Conservation (phyloP, 1,140 invertebrate genomes). For the Bemisia tabaci region DNA sequence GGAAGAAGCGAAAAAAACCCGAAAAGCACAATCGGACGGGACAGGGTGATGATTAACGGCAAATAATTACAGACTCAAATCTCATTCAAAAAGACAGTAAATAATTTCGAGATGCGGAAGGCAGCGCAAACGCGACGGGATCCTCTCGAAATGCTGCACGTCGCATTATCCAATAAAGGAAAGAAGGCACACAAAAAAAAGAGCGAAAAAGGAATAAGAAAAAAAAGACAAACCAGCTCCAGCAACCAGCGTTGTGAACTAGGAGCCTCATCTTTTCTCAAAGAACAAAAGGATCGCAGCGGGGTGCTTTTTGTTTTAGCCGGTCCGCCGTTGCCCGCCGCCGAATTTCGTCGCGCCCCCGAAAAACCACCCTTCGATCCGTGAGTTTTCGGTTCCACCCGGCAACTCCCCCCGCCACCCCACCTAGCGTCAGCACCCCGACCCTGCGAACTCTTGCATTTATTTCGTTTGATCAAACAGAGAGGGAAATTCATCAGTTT, state of each 20-base stretch:
- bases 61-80: neutral
- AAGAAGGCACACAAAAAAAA: neutral
- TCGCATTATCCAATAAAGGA: neutral
- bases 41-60: neutral
- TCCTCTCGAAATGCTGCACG: neutral
- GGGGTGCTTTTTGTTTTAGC: neutral
- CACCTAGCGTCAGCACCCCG: no score
- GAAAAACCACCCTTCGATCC: no score
- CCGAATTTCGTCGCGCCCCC: no score
- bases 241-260: neutral
- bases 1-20: no score
- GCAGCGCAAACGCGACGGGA: neutral
- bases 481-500: neutral
- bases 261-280: neutral
- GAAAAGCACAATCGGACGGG: no score
- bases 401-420: no score
- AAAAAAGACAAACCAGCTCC: neutral
- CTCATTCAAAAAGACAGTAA: neutral
- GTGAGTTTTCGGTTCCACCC: no score
- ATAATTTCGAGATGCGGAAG: neutral
- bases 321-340: neutral
- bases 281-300: neutral
- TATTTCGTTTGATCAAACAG: neutral
- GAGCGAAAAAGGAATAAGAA: neutral
- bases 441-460: neutral